A percentile compares a stretch with the other conserved stretches of the same genome.
phyloP scores from a whole-genome alignment of 2,888 invertebrate species.

The Zygogramma bicolorata region DNA sequence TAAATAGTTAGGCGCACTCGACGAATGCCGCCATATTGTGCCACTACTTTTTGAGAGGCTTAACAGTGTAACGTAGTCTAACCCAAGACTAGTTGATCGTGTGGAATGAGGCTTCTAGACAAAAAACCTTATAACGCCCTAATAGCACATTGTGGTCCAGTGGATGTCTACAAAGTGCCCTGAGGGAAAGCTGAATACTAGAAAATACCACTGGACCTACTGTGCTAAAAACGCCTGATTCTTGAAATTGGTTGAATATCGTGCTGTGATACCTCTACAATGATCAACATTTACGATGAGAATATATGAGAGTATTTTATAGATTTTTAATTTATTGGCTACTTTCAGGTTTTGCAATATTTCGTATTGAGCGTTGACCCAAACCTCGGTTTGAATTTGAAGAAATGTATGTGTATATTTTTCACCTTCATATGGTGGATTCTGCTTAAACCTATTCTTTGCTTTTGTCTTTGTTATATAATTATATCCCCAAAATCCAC shows the following conservation, averaged over 20 bases:
- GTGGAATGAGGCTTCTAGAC: conserved; percentile 66
- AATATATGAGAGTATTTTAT: not conserved
- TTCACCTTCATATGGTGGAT: not conserved
- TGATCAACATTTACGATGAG: too few relatives aligned
- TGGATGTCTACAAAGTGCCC: conserved; percentile 19
- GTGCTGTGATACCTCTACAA: too few relatives aligned
- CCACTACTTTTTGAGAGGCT: conserved; percentile 49
- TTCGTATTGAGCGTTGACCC: not conserved
- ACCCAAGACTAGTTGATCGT: conserved; percentile 62
- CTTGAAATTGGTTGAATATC: not conserved
- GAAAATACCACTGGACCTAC: conserved; percentile 31
- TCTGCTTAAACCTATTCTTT: too few relatives aligned
- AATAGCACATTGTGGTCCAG: conserved; percentile 40
- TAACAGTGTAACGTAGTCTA: conserved; percentile 60
- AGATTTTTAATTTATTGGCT: not conserved
- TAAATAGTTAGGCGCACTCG: conserved; percentile 60
- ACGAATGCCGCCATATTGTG: conserved; percentile 52
- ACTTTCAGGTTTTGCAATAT: not conserved
- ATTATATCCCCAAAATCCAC: too few relatives aligned
- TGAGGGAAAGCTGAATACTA: not conserved
- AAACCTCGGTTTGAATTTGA: too few relatives aligned
- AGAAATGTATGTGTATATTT: not conserved
- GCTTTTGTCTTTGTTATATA: too few relatives aligned
- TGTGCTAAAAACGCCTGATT: conserved; percentile 19
- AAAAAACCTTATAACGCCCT: conserved; percentile 56